These are phyloP conservation scores for Tragopan temminckii DNA, from an alignment of 2,797 vertebrate genomes.

Conservation along the genomic window DNA sequence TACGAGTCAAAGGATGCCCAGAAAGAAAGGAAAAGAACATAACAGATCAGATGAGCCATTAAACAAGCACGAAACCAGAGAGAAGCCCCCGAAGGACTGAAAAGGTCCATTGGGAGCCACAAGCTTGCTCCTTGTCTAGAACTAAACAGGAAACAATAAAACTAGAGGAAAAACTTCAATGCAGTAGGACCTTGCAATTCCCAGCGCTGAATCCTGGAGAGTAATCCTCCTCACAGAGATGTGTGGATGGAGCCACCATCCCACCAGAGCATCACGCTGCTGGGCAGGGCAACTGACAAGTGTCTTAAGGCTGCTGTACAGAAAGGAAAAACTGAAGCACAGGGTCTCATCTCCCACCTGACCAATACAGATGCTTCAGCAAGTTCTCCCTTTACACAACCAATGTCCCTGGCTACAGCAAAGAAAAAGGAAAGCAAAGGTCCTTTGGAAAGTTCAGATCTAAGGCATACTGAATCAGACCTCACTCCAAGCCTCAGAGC, in stretches of 20 bases:
- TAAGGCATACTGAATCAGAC: not conserved
- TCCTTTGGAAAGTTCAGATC: not conserved
- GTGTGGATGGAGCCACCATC: not conserved
- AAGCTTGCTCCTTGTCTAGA: not conserved
- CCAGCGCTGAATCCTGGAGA: too few species aligned
- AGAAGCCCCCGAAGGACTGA: not conserved
- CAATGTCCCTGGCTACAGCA: too few species aligned
- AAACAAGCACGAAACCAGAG: not conserved
- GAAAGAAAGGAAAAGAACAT: not conserved
- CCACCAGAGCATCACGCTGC: not conserved
- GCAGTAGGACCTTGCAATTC: accelerated
- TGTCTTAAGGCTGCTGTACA: not conserved
- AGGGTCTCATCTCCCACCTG: not conserved
- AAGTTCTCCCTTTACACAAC: not conserved
- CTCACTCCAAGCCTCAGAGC: not conserved
- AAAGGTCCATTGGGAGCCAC: not conserved
- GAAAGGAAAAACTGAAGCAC: not conserved
- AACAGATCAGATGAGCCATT: not conserved
- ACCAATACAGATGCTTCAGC: not conserved
- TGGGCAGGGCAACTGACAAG: not conserved
- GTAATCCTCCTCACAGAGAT: not conserved
- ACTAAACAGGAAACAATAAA: not conserved
- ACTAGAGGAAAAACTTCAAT: not conserved
- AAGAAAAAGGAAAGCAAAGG: not conserved
- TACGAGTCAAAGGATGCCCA: not conserved